Percentiles rank a stretch among this genome's conserved stretches.
Evolutionary conservation across 2,113 vertebrate species (phyloP).

Genomic region (Mixornis gularis): DNA sequence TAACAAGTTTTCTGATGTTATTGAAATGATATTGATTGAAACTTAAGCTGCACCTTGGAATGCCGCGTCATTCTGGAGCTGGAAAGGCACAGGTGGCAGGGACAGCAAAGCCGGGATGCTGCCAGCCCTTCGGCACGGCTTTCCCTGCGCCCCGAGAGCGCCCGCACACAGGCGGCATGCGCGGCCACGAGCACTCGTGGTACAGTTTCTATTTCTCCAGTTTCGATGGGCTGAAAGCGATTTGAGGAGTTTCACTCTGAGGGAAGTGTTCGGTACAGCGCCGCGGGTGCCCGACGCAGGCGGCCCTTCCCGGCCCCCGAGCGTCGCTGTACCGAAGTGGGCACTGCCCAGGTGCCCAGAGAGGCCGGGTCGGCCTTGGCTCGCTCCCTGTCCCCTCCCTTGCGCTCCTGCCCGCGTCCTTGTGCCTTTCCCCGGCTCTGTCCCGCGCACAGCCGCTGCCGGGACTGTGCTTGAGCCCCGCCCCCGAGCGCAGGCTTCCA

Average conservation of each 20-base stretch:
- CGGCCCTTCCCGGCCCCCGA: fast-evolving
- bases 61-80: background rate
- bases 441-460: fast-evolving
- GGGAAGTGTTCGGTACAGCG: no score
- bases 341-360: fast-evolving
- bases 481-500: fast-evolving
- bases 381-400: no score
- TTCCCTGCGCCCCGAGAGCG: no score
- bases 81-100: background rate
- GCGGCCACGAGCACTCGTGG: fast-evolving
- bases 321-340: fast-evolving
- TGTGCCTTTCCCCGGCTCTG: fast-evolving
- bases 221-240: background rate
- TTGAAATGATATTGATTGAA: fast-evolving
- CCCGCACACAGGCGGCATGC: background rate
- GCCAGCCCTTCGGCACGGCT: background rate
- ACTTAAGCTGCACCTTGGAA: background rate
- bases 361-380: fast-evolving
- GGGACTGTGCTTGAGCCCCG: fast-evolving
- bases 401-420: fast-evolving
- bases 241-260: background rate
- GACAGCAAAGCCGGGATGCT: background rate
- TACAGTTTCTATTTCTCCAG: background rate
- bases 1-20: background rate
- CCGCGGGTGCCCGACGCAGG: no score